Evolutionary conservation across 2,113 vertebrate genomes (phyloP).

Genomic region (Pavo muticus): DNA sequence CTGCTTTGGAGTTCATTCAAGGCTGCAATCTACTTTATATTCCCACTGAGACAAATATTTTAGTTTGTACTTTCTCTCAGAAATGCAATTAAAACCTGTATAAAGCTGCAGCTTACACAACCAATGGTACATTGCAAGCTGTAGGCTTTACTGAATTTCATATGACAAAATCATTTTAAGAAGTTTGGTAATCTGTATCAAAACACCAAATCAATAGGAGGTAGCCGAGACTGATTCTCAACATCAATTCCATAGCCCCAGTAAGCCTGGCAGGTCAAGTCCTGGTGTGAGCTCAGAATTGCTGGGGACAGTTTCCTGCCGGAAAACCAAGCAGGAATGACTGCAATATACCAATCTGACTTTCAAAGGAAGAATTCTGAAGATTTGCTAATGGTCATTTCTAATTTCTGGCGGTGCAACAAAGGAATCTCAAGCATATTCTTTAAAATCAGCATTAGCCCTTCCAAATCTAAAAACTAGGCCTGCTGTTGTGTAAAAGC

Average conservation of each 20-base stretch:
- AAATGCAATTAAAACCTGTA: slow-evolving; percentile 19
- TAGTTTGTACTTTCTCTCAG: slow-evolving; percentile 13
- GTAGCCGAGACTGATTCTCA: neutral
- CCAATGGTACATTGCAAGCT: neutral
- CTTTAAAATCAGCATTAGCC: neutral
- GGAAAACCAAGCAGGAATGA: neutral
- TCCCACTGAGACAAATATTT: neutral
- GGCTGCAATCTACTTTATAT: slow-evolving; percentile 17
- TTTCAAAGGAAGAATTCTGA: neutral
- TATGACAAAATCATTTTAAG: neutral
- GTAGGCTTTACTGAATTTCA: neutral
- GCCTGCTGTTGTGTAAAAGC: neutral
- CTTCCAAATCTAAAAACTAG: neutral
- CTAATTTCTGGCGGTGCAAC: neutral
- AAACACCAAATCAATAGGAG: neutral
- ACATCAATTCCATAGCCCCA: neutral
- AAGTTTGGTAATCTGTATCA: neutral
- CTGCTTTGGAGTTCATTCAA: slow-evolving; percentile 1
- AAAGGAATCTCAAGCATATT: neutral
- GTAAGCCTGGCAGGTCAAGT: neutral
- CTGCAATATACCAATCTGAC: neutral
- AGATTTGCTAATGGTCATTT: neutral
- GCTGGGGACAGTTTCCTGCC: neutral
- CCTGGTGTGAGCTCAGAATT: neutral
- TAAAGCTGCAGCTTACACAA: neutral